Conservation (phyloP, 2,797 vertebrate genomes). For the Peromyscus melanophrys region DNA sequence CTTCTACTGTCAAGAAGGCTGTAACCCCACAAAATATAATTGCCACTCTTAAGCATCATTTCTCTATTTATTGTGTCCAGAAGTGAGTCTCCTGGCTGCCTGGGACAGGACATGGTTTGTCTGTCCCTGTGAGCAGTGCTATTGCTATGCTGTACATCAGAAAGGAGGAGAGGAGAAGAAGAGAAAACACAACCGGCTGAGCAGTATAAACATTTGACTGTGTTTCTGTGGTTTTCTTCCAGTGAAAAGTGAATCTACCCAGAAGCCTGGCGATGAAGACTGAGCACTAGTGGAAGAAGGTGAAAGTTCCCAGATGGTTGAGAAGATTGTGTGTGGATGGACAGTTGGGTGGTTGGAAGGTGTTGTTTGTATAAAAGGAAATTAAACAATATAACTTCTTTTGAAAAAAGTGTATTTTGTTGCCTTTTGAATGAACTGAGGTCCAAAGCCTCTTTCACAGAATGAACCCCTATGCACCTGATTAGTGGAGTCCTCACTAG, state of each 20-base stretch:
- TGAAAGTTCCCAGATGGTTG: slow-evolving; percentile 82
- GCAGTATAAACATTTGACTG: slow-evolving; percentile 81
- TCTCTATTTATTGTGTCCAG: slow-evolving; percentile 69
- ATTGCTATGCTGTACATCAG: slow-evolving; percentile 68
- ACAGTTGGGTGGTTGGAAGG: slow-evolving; percentile 21
- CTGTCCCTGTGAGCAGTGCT: slow-evolving; percentile 41
- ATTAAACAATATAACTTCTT: slow-evolving; percentile 65
- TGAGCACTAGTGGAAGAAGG: slow-evolving; percentile 85
- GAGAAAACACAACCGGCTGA: slow-evolving; percentile 68
- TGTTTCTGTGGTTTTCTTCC: slow-evolving; percentile 79
- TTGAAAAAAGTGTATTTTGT: slow-evolving; percentile 31
- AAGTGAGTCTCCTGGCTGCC: slow-evolving; percentile 63
- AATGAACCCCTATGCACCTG: background rate
- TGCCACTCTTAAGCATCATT: slow-evolving; percentile 64
- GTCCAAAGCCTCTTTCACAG: background rate
- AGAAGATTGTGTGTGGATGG: slow-evolving; percentile 66
- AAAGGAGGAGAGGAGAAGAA: slow-evolving; percentile 44
- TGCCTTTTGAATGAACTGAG: slow-evolving; percentile 27
- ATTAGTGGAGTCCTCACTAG: background rate
- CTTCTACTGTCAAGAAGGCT: slow-evolving; percentile 72
- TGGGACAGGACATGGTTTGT: slow-evolving; percentile 48
- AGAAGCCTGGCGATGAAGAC: slow-evolving; percentile 81
- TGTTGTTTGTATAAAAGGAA: slow-evolving; percentile 70
- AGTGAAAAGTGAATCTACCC: slow-evolving; percentile 87
- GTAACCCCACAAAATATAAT: slow-evolving; percentile 77